A percentile compares a stretch with the other conserved stretches of the same genome.
These are phyloP conservation scores for Agrenia bidenticulata DNA, from an alignment of 2,888 invertebrate species.

Conservation along the genomic window DNA sequence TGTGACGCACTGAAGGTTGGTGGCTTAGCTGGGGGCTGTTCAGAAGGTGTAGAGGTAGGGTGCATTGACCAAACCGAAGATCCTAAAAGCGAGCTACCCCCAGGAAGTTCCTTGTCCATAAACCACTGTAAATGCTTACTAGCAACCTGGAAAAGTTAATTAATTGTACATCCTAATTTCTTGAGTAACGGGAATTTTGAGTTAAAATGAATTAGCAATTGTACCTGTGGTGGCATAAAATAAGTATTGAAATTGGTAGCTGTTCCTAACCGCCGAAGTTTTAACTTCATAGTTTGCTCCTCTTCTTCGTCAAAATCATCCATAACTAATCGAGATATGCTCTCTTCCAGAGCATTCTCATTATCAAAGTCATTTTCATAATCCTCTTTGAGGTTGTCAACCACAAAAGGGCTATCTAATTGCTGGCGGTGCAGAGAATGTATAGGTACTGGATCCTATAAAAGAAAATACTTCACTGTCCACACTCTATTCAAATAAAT, in stretches of 20 bases:
- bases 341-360: constrained; percentile 54
- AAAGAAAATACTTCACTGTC: too few relatives aligned
- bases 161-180: too few relatives aligned
- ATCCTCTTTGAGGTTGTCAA: constrained; percentile 2
- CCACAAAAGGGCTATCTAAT: not conserved
- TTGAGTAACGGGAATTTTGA: too few relatives aligned
- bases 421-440: not conserved
- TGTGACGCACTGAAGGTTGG: too few relatives aligned
- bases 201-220: not conserved
- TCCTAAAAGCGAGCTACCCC: constrained; percentile 49
- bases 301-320: constrained; percentile 54
- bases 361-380: constrained; percentile 47
- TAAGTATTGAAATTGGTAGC: constrained; percentile 39
- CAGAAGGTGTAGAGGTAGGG: constrained; percentile 35
- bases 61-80: constrained; percentile 53
- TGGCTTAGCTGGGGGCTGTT: too few relatives aligned
- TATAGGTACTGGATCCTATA: too few relatives aligned
- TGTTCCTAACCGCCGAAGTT: constrained; percentile 44
- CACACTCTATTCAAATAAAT: too few relatives aligned
- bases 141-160: constrained; percentile 47
- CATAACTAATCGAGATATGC: constrained; percentile 55
- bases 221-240: constrained; percentile 52
- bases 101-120: constrained; percentile 50
- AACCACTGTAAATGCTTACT: constrained; percentile 50
- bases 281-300: constrained; percentile 40